Percentiles rank a stretch among this genome's conserved stretches.
These are phyloP conservation scores for Heliconius hortense DNA, from an alignment of 2,888 invertebrate species.

Conservation along the genomic window DNA sequence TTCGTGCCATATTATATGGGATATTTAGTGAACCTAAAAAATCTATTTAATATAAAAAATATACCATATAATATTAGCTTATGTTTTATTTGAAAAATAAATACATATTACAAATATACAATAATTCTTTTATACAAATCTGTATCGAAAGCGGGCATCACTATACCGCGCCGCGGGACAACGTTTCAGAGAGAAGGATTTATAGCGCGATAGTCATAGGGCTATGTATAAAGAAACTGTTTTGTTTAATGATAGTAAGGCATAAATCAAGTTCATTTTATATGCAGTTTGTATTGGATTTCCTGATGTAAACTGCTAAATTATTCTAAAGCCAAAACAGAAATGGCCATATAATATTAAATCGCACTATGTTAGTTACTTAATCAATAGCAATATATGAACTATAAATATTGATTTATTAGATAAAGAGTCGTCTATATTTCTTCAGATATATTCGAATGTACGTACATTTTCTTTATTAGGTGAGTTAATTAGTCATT, in stretches of 20 bases:
- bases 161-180: slow-evolving; percentile 47
- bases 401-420: slow-evolving; percentile 1
- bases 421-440: neutral
- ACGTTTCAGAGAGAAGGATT: slow-evolving; percentile 45
- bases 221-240: slow-evolving; percentile 35
- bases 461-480: neutral
- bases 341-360: slow-evolving; percentile 14
- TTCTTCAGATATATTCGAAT: neutral
- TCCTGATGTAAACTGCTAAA: slow-evolving; percentile 12
- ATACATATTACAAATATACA: slow-evolving; percentile 19
- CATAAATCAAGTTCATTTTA: slow-evolving; percentile 34
- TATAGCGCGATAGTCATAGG: slow-evolving; percentile 42
- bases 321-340: slow-evolving; percentile 13
- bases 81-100: neutral
- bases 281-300: slow-evolving; percentile 25
- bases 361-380: neutral
- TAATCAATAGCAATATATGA: slow-evolving; percentile 11
- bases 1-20: too few relatives aligned
- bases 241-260: slow-evolving; percentile 37
- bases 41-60: neutral
- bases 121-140: slow-evolving; percentile 46
- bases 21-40: too few relatives aligned
- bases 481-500: neutral
- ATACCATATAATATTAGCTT: neutral
- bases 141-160: slow-evolving; percentile 48